Conservation (phyloP, 1,140 invertebrate genomes). For the Rhizoglyphus robini region DNA sequence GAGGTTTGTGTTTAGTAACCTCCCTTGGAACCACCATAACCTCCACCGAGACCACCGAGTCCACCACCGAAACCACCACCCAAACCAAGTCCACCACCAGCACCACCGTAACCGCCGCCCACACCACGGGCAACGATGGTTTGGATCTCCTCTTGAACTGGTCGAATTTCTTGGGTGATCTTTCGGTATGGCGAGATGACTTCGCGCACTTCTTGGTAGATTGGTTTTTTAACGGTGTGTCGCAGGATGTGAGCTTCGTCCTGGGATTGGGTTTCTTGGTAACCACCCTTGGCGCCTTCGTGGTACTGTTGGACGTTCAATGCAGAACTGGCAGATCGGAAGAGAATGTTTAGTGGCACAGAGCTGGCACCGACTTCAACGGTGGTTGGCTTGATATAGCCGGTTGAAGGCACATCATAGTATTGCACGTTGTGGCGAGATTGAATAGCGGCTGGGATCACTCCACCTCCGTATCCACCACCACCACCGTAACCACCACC, state of each 20-base stretch:
- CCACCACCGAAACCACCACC: too few species aligned
- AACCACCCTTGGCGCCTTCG: slow-evolving; percentile 4
- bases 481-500: slow-evolving; percentile 6
- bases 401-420: slow-evolving; percentile 17
- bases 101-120: too few species aligned
- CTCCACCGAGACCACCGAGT: too few species aligned
- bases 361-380: slow-evolving; percentile 14
- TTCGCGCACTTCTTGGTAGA: neutral
- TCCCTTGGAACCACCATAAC: too few species aligned
- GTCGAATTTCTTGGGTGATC: neutral
- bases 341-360: slow-evolving; percentile 16
- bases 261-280: slow-evolving; percentile 15
- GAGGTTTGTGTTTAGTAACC: too few species aligned
- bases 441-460: slow-evolving; percentile 14
- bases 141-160: neutral
- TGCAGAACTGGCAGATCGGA: slow-evolving; percentile 16
- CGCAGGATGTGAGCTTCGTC: slow-evolving; percentile 5
- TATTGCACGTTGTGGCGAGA: slow-evolving; percentile 8
- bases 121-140: neutral
- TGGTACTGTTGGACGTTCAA: slow-evolving; percentile 11
- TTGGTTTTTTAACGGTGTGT: slow-evolving; percentile 10
- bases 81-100: too few species aligned
- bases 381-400: slow-evolving; percentile 4
- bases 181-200: neutral
- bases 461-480: slow-evolving; percentile 15